These are phyloP conservation scores for Drosophila grimshawi DNA, from an alignment of 1,140 invertebrate species.

Conservation along the genomic window DNA sequence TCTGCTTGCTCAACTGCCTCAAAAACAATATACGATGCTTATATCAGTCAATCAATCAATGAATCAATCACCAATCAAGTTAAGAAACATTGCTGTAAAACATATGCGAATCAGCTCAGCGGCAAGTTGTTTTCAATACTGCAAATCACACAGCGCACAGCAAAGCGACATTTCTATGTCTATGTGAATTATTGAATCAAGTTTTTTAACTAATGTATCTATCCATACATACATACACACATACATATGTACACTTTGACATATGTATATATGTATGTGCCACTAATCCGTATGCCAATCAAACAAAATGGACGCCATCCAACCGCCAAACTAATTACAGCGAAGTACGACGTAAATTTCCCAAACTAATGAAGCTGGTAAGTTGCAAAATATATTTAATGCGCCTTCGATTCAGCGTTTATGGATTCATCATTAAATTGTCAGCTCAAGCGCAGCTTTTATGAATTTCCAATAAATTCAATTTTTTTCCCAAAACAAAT, in stretches of 20 bases:
- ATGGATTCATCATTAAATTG: too few species aligned
- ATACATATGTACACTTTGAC: not conserved
- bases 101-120: not conserved
- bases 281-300: not conserved
- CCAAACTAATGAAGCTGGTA: conserved; percentile 93
- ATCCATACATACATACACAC: not conserved
- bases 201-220: too few species aligned
- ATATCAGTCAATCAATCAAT: too few species aligned
- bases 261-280: not conserved
- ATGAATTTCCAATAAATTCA: too few species aligned
- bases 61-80: not conserved
- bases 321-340: conserved; percentile 86
- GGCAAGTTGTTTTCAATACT: too few species aligned
- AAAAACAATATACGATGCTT: not conserved
- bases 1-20: conserved; percentile 43
- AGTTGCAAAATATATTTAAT: conserved; percentile 81
- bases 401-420: too few species aligned
- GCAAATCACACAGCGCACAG: too few species aligned
- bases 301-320: conserved; percentile 48
- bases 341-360: conserved; percentile 93
- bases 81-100: not conserved
- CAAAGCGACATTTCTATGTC: too few species aligned
- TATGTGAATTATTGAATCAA: too few species aligned
- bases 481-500: too few species aligned
- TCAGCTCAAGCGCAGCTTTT: too few species aligned